Percentiles rank a stretch among this genome's conserved stretches.
phyloP scores from a whole-genome alignment of 2,888 invertebrate species.

The Villa cingulata region DNA sequence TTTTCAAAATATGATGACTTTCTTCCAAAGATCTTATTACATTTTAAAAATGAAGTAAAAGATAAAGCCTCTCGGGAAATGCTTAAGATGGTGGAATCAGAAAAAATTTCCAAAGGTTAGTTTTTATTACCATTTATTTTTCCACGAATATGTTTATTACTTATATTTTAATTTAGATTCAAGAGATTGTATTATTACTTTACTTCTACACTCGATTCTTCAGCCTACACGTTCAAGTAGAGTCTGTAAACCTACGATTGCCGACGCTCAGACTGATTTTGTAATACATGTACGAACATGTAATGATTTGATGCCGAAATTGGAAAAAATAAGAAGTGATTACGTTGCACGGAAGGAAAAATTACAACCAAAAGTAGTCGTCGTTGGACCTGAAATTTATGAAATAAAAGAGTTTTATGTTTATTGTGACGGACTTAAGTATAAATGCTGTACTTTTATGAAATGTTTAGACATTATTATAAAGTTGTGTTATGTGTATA shows the following conservation, averaged over 20 bases:
- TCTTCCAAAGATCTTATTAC: neutral
- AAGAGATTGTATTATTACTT: neutral
- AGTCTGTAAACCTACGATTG: neutral
- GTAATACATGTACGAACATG: neutral
- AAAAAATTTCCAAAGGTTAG: neutral
- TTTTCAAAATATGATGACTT: neutral
- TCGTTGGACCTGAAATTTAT: conserved; percentile 4
- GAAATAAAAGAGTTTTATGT: conserved; percentile 4
- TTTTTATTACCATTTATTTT: neutral
- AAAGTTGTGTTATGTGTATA: conserved; percentile 5
- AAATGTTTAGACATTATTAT: conserved; percentile 9
- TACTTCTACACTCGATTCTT: neutral
- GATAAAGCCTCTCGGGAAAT: conserved; percentile 1
- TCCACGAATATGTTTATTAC: neutral
- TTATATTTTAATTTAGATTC: neutral
- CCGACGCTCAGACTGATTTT: conserved; percentile 1
- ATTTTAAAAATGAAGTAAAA: conserved; percentile 3
- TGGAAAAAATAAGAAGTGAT: neutral
- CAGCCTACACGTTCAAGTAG: neutral
- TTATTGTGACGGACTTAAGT: too few relatives aligned
- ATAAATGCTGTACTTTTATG: conserved; percentile 4
- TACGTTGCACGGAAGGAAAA: neutral
- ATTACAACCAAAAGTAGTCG: conserved; percentile 10
- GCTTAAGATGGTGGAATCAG: neutral
- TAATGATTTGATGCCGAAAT: neutral